Base-by-base conservation (phyloP, 2,113 vertebrate genomes). In the Vulpes ferrilata region DNA sequence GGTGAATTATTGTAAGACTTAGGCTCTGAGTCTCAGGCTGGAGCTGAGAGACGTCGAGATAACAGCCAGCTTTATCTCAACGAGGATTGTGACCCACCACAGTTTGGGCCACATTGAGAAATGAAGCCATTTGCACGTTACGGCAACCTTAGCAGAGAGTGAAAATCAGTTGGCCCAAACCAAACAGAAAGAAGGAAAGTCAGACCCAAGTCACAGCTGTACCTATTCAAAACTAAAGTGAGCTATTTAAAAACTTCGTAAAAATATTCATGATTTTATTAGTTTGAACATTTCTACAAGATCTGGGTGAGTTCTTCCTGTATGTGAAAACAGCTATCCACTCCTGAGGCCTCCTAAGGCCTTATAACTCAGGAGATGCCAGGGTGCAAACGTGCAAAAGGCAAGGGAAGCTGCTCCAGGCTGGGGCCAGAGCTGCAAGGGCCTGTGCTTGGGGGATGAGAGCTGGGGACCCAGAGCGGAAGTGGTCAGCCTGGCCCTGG, bases 271-370 rank as follows among this genome's bases (percentile, higher is more conserved):
- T 90, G 93, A 25, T 92, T 98, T 98, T 98, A 98, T 98, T 98
- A 97, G 71, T 98, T 96, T 97, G 98, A 95, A 96, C 96, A 97
- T 98, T 98, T 98, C 98, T 98, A 99, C 98, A 98, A 96, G 95
- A 98, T 59, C 0, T 1, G 88, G 87, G 96, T 95, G 93, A 43
- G 69, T n/a, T 95, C 95, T 78, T 81, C 38, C 32, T 95, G 86
- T 80, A 90, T 17, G 82, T 92, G 96, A 95, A 87, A 97, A 97
- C 0, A 91, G 95, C 95, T 92, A 65, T 97, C 22, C 53, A 0
- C 92, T 96, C 93, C 96, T 67, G 57, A 57, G 71, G 97, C 96
- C 97, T 53, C 6, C 4, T 30, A 95, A 51, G 96, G 98, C 91
- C 90, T 93, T 4, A 3, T 69, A 97, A 94, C 78, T 98, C 97